Percentiles rank a stretch among this genome's conserved stretches.
phyloP scores from a whole-genome alignment of 1,140 invertebrate genomes.

The Chironomus striatipennis region DNA sequence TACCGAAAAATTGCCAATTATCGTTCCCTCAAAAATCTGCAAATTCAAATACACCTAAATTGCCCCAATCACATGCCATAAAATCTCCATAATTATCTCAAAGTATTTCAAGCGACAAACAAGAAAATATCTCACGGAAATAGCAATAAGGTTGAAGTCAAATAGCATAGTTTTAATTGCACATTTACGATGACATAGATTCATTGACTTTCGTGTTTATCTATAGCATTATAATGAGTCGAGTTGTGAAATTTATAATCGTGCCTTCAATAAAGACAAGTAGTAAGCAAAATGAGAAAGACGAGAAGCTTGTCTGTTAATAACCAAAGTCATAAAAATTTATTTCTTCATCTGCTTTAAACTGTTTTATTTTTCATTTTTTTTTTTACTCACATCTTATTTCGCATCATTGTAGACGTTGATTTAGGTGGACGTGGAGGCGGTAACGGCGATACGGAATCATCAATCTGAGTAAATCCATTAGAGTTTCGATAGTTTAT shows the following conservation, averaged over 20 bases:
- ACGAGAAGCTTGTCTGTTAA: not conserved
- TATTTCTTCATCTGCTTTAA: no score
- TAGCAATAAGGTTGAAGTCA: not conserved
- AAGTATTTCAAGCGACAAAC: not conserved
- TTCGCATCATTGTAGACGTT: not conserved
- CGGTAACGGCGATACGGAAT: not conserved
- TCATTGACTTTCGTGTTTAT: no score
- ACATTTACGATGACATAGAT: no score
- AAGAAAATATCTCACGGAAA: not conserved
- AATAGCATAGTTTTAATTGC: not conserved
- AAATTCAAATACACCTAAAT: no score
- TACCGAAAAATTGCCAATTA: no score
- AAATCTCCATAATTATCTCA: no score
- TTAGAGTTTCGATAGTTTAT: not conserved
- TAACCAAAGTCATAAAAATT: no score
- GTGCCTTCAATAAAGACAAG: not conserved
- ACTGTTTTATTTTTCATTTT: not conserved
- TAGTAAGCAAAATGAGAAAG: not conserved
- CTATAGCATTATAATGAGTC: no score
- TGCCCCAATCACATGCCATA: no score
- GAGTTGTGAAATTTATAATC: no score
- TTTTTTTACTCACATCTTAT: constrained; percentile 18
- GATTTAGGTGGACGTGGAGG: constrained; percentile 16
- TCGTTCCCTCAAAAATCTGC: no score
- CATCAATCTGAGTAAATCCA: not conserved